Base-by-base conservation (phyloP, 1,140 invertebrate genomes). In the Magallana gigas region DNA sequence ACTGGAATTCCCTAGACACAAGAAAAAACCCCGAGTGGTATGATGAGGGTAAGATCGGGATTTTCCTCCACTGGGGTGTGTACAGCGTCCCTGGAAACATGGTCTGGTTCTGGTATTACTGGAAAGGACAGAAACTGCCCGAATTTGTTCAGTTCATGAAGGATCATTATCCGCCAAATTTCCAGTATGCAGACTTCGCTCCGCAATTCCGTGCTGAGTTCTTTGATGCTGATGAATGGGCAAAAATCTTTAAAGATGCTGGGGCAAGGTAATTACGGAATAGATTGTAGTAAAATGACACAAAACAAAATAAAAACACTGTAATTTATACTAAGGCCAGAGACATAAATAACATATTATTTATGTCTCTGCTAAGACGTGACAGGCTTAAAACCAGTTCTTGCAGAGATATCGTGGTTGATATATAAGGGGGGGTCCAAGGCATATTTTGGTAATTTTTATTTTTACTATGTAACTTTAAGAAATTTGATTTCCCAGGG, bases 1-100 rank as follows among this genome's bases (percentile, higher is more conserved):
- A 88, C 58, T 95, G 95, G 95, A 60, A 92, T 1, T 95, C 95
- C n/a, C 87, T 95, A 36, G 95, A 95, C 86, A 87, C 88, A 0
- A 91, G 95, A 18, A 94, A 95, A 6, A 85, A 94, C n/a, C 95
- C 95, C 6, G 18, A 12, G 7, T 95, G 94, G 94, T 95, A 92
- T 86, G 94, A 95, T 83, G 91, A 94, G 12, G 93, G 91, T 14
- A 95, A 95, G 95, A 88, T 88, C 14, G 94, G 94, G 9, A 94
- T 94, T 59, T 94, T 94, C 88, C 68, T 94, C 12, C 94, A 94
- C 29, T 80, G 87, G 87, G 83, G 85, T 1, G 84, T 94, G 6
- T 94, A 94, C 87, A 93, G 93, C 48, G 94, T 94, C 6, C 94
- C 94, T 8, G 90, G 90, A 36, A 29, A 81, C 80, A 88, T 89